A percentile compares a stretch with the other conserved stretches of the same genome.
Conservation (phyloP, 2,888 invertebrate genomes). For the Theristus sp. region DNA sequence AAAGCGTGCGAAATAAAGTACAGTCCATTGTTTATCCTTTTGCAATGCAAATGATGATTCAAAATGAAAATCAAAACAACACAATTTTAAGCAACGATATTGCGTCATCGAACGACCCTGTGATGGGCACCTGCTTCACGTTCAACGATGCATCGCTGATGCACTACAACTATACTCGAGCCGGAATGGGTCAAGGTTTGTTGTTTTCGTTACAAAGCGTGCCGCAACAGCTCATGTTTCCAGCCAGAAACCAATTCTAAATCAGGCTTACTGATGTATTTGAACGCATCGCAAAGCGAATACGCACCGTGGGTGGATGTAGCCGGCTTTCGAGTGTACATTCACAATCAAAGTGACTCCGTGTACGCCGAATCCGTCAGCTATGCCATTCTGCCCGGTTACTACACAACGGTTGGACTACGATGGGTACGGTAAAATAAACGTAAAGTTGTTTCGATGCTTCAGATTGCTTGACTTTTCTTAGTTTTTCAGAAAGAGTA, state of each 20-base stretch:
- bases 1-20: neutral
- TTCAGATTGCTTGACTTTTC: neutral
- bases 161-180: neutral
- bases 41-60: too few relatives aligned
- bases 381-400: neutral
- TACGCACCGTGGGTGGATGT: slow-evolving; percentile 2
- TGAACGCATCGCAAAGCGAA: neutral
- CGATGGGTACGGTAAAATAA: neutral
- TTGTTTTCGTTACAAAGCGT: too few relatives aligned
- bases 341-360: slow-evolving; percentile 2
- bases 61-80: too few relatives aligned
- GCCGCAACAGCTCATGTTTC: too few relatives aligned
- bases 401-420: neutral
- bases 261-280: neutral
- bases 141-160: neutral
- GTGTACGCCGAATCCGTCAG: neutral
- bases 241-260: too few relatives aligned
- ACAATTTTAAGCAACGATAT: neutral
- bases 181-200: slow-evolving; percentile 1
- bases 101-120: neutral
- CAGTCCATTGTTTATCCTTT: too few relatives aligned
- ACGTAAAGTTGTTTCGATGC: neutral
- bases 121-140: slow-evolving; percentile 5
- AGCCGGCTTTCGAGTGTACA: neutral
- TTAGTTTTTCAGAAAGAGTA: neutral